Evolutionary conservation across 1,140 invertebrate genomes (phyloP), one percentile per base, ranked within the genome.

Genomic region (Pararge aegeria): DNA sequence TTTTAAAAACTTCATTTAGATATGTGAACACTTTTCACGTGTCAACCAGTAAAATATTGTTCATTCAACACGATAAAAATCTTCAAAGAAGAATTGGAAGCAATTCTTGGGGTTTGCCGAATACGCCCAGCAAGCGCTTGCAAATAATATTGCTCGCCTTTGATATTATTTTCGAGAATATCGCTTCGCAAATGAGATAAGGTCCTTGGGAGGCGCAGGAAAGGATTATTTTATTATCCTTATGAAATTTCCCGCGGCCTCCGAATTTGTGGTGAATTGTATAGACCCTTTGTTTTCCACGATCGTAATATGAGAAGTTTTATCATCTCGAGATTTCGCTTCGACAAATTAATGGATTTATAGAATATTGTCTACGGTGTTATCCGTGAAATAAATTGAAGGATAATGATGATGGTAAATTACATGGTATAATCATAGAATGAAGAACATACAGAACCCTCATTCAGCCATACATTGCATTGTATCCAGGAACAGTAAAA

Each of bases 201-300:
- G 70, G 44, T 44, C 64, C 62, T 72, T 64, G 64, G 50, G 21
- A 57, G 61, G 60, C 66, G 40, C 44, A 58, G 59, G 61, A 72
- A 72, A 61, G 69, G 70, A 75, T 78, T 78, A 80, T 72, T 75
- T 68, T 78, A 78, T 80, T 77, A 80, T 80, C 64, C 68, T 74
- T 71, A 73, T 69, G 60, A 73, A 75, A 75, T 75, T 71, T 65
- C 58, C 66, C 48, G 44, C 55, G 51, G 55, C 52, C 51, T 29
- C 44, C 46, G 40, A 56, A 62, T 53, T 54, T 61, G 50, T 44
- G n/a, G 50, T 50, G 57, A 55, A 60, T 61, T 57, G 53, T 55
- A 50, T 48, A n/a, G 20, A 20, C 53, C 16, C 38, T 55, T 55
- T 54, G 40, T 54, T 42, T 53, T 20, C 19, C 20, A 10, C 37